Percentiles rank a stretch among this genome's conserved stretches.
These are phyloP conservation scores for Biston stratarius DNA, from an alignment of 2,888 invertebrate species.

Conservation along the genomic window DNA sequence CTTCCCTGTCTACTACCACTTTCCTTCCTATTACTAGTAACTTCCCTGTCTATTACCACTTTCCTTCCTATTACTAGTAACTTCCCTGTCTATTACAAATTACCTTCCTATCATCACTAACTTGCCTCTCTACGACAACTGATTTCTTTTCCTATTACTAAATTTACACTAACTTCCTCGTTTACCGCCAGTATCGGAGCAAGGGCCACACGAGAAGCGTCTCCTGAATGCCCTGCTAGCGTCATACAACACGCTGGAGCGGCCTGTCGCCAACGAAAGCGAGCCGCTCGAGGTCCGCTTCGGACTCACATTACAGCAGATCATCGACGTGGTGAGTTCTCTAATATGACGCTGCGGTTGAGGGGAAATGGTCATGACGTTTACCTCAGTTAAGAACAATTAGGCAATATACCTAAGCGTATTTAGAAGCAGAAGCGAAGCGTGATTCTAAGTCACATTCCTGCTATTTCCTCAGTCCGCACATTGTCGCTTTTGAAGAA, in stretches of 20 bases:
- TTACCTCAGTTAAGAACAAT: background rate
- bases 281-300: conserved; percentile 96
- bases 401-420: no score
- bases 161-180: background rate
- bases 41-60: background rate
- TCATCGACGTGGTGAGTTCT: conserved; percentile 96
- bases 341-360: background rate
- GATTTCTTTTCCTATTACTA: background rate
- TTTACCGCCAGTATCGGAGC: conserved; percentile 74
- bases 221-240: conserved; percentile 93
- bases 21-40: background rate
- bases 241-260: conserved; percentile 94
- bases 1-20: background rate
- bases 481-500: no score
- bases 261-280: conserved; percentile 96
- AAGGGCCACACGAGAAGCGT: conserved; percentile 96
- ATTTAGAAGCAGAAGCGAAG: no score
- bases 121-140: background rate
- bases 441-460: no score
- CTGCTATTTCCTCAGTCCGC: no score
- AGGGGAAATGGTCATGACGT: background rate
- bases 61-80: no score
- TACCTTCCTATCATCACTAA: background rate
- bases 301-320: conserved; percentile 96
- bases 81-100: no score